Conservation (phyloP, 2,888 invertebrate genomes). For the Empis stercorea region DNA sequence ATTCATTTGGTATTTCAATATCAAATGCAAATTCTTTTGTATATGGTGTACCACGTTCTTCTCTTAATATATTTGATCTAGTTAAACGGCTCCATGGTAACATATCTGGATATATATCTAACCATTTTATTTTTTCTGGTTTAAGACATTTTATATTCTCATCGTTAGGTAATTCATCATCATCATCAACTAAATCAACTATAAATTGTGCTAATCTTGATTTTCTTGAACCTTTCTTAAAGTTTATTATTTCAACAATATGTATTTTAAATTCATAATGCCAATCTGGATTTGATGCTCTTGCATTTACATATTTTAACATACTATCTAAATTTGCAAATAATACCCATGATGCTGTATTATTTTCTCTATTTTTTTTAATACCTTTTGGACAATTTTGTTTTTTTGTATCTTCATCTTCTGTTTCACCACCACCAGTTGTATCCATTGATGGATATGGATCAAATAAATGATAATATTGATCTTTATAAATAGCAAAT, state of each 20-base stretch:
- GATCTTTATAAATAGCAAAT: constrained; percentile 45
- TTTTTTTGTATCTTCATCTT: constrained; percentile 10
- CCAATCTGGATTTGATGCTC: constrained; percentile 22
- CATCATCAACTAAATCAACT: neutral
- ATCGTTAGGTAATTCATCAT: constrained; percentile 1
- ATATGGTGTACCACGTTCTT: constrained; percentile 22
- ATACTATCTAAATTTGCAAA: constrained; percentile 23
- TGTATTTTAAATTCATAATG: constrained; percentile 23
- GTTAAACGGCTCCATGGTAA: constrained; percentile 30
- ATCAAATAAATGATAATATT: constrained; percentile 49
- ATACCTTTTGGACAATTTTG: constrained; percentile 9
- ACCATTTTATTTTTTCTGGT: constrained; percentile 28
- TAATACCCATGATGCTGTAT: constrained; percentile 32
- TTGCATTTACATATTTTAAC: constrained; percentile 25
- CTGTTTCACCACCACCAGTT: constrained; percentile 16
- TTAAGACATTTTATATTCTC: constrained; percentile 21
- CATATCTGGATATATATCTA: constrained; percentile 26
- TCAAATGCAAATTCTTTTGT: constrained; percentile 46
- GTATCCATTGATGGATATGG: constrained; percentile 39
- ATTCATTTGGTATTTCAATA: constrained; percentile 51
- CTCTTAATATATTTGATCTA: constrained; percentile 23
- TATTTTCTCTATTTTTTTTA: constrained; percentile 20
- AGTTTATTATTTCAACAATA: constrained; percentile 25
- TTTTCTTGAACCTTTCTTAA: constrained; percentile 19
- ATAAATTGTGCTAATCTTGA: constrained; percentile 16